Percentiles rank a stretch among this genome's conserved stretches.
Conservation (phyloP, 2,113 vertebrate genomes). For the Oryzias celebensis region DNA sequence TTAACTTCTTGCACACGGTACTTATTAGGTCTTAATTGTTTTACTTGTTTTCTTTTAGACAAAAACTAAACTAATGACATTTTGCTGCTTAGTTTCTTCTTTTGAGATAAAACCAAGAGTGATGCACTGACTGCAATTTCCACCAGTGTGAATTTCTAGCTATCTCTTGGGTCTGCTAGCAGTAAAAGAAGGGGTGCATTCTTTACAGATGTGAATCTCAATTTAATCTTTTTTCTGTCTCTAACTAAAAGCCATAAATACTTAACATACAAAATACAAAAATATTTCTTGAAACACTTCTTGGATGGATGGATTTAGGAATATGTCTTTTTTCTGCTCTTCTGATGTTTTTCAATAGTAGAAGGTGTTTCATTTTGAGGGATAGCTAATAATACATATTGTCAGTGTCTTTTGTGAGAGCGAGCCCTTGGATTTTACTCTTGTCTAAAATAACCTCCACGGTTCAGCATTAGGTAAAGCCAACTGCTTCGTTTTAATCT, state of each 20-base stretch:
- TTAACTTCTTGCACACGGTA: neutral
- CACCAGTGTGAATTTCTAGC: slow-evolving; percentile 1
- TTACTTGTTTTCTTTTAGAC: neutral
- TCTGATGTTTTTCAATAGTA: slow-evolving; percentile 48
- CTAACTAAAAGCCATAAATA: slow-evolving; percentile 8
- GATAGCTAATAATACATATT: slow-evolving; percentile 69
- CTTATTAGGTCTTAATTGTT: neutral
- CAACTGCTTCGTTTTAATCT: slow-evolving; percentile 50
- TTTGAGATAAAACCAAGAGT: neutral
- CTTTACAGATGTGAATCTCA: slow-evolving; percentile 16
- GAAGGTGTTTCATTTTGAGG: slow-evolving; percentile 77
- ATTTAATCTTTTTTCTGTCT: slow-evolving; percentile 9
- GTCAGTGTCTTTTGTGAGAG: slow-evolving; percentile 57
- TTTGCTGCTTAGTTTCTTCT: neutral
- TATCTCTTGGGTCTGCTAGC: neutral
- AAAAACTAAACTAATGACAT: neutral
- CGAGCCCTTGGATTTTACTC: slow-evolving; percentile 43
- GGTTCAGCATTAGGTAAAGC: slow-evolving; percentile 16
- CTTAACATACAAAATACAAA: too few species aligned
- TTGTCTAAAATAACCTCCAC: slow-evolving; percentile 43
- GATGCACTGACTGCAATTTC: slow-evolving; percentile 1
- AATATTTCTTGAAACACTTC: neutral
- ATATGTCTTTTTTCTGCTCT: slow-evolving; percentile 37
- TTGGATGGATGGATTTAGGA: slow-evolving; percentile 37
- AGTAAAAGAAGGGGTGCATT: slow-evolving; percentile 4